Evolutionary conservation across 2,797 vertebrate genomes (phyloP).

Genomic region (Enteromius thamalakanensis): DNA sequence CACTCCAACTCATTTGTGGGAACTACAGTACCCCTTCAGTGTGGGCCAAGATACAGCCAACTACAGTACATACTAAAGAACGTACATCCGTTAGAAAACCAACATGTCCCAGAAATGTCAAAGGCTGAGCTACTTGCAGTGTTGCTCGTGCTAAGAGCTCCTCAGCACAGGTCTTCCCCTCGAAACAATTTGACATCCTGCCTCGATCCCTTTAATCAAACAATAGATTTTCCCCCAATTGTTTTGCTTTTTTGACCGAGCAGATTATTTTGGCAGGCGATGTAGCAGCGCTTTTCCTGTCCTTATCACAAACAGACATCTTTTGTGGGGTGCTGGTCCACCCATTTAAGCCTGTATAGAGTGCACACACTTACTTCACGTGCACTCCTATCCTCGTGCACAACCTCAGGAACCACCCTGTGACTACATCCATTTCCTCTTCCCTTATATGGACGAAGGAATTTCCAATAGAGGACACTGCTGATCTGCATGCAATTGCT

Average conservation of each 20-base stretch:
- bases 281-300: conserved; percentile 70
- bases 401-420: conserved; percentile 40
- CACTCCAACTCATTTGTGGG: neutral
- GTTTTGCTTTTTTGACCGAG: conserved; percentile 68
- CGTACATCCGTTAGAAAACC: neutral
- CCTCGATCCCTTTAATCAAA: conserved; percentile 69
- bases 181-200: conserved; percentile 58
- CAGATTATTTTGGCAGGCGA: conserved; percentile 72
- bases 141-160: conserved; percentile 60
- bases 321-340: conserved; percentile 71
- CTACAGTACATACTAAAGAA: conserved; percentile 16
- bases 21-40: neutral
- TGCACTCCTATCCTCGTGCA: conserved; percentile 11
- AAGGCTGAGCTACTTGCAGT: neutral
- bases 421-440: conserved; percentile 54
- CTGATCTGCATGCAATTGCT: neutral
- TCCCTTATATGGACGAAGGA: conserved; percentile 26
- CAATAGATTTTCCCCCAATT: conserved; percentile 83
- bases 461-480: conserved; percentile 14
- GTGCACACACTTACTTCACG: conserved; percentile 50
- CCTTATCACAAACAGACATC: conserved; percentile 78
- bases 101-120: neutral
- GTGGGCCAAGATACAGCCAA: conserved; percentile 12
- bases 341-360: conserved; percentile 59
- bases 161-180: conserved; percentile 66